Percentiles rank a stretch among this genome's conserved stretches.
These are phyloP conservation scores for Drosophila lini DNA, from an alignment of 1,140 invertebrate species.

Conservation along the genomic window DNA sequence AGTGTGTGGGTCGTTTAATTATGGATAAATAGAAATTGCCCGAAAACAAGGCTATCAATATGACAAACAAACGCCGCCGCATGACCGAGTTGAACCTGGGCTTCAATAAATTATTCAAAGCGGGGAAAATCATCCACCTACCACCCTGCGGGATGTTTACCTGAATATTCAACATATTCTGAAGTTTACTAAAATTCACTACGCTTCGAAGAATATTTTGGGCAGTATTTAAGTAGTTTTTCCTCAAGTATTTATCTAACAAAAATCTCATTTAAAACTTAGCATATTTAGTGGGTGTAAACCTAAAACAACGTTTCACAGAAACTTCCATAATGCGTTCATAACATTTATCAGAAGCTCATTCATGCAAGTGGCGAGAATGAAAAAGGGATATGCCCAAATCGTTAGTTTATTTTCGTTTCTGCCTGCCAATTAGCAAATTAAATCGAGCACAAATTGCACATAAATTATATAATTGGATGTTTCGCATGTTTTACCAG, in stretches of 20 bases:
- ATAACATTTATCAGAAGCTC: neutral
- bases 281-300: no score
- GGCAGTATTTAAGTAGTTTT: neutral
- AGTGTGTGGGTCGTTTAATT: slow-evolving; percentile 16
- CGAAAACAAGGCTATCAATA: slow-evolving; percentile 51
- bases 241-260: neutral
- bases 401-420: neutral
- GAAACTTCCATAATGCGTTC: neutral
- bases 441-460: slow-evolving; percentile 36
- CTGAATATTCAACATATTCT: neutral
- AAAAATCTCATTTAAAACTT: neutral
- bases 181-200: neutral
- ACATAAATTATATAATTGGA: slow-evolving; percentile 49
- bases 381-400: neutral
- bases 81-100: slow-evolving; percentile 2
- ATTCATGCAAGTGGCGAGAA: neutral
- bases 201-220: neutral
- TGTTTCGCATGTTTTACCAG: slow-evolving; percentile 13
- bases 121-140: neutral
- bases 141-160: neutral
- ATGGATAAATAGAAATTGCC: slow-evolving; percentile 22
- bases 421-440: slow-evolving; percentile 29
- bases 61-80: slow-evolving; percentile 4
- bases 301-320: no score
- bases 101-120: slow-evolving; percentile 15